Evolutionary conservation across 2,888 invertebrate species (phyloP), one percentile per base, ranked within the genome.

Genomic region (Lasioglossum calceatum): DNA sequence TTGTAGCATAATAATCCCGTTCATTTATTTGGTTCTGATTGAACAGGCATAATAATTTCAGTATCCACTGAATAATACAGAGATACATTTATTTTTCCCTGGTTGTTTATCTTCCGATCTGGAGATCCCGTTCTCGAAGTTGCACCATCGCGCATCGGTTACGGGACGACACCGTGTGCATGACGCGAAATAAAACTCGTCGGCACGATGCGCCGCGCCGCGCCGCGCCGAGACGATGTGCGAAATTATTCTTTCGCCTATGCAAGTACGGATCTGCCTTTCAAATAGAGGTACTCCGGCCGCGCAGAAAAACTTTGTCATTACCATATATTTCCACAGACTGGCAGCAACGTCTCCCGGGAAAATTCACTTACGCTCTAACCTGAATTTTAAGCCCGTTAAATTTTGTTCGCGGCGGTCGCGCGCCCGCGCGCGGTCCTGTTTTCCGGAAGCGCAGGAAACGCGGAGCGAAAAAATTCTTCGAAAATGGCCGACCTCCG

Each of bases 221-320:
- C 76, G 32, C 32, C 32, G 32, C 32, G 32, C 16, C 75, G 75
- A 78, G 42, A 70, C 58, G 83, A 78, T 61, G 87, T 50, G 82
- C 77, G 67, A 90, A 91, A 90, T 92, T 92, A 91, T 92, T 90
- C 86, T 89, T 90, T 84, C 90, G 88, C 78, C 89, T 84, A 81
- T 81, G 77, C 79, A 77, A 86, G 83, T 86, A 44, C 77, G 78
- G 82, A 92, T 92, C 88, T 92, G 90, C 90, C 89, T 90, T 93
- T 89, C 86, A 90, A 93, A 93, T 92, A 85, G 90, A 83, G 82
- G 80, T 84, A 67, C 79, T 79, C 82, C 70, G 70, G 77, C 78
- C 79, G 77, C 79, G 79, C 73, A 58, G 88, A 89, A 91, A 91
- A 91, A 91, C 86, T 89, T 89, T 82, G 84, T 89, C 89, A 90